Base-by-base conservation (phyloP, 2,888 invertebrate species). In the Phytoseiulus persimilis region DNA sequence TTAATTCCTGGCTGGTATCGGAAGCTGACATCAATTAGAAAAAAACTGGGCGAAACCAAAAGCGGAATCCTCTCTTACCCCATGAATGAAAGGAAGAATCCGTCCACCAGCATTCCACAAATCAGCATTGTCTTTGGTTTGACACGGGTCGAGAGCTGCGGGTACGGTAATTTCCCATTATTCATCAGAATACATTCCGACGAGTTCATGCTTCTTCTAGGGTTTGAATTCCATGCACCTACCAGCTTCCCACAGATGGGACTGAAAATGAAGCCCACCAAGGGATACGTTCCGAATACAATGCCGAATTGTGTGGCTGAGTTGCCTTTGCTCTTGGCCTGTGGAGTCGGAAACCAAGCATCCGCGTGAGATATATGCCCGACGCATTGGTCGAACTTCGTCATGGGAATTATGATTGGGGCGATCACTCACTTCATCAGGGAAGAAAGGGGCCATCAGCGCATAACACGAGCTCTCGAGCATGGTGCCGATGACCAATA, bases 41-140 rank as follows among this genome's bases (percentile, higher is more conserved):
- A 39, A 6, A 39, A 6, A 39, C 39, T 39, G 9, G 39, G 9
- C 39, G 9, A 6, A 6, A 39, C 39, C 5, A 39, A 28, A 65
- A 65, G 65, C 65, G 23, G 65, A 65, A 65, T 28, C 23, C 32
- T 5, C 28, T 28, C 87, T 87, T n/a, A 87, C 87, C 87, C 87
- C 87, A 87, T 87, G 33, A 87, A 39, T 28, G 18, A 39, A 33
- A 87, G 87, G 23, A 87, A 87, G 33, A 87, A 39, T 18, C 87
- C 87, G 33, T 87, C 87, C 23, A 87, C 33, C 5, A 87, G 87
- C 87, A 87, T 87, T 9, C 87, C 87, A 45, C 87, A 87, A 31
- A 87, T 87, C n/a, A 87, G 87, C 87, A 87, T 87, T 18, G 87
- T 87, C 32, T 87, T 87, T 33, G 87, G 33, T 23, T 87, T 87